Base-by-base conservation (phyloP, 1,140 invertebrate genomes). In the Tetranychus cinnabarinus region DNA sequence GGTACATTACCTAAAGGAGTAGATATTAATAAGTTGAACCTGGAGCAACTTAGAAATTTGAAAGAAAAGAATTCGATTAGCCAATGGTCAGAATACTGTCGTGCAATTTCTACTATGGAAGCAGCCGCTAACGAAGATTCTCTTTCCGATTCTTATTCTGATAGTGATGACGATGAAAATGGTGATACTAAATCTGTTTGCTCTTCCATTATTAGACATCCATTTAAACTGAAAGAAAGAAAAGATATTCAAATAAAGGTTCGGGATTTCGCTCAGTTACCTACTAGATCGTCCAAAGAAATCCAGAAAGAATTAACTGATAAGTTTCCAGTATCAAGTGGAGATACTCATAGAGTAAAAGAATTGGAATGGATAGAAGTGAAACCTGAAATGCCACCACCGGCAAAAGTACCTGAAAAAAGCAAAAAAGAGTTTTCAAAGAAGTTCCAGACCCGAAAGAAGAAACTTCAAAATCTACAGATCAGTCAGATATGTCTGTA, bases 251-350 rank as follows among this genome's bases (percentile, higher is more conserved):
- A n/a, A n/a, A n/a, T n/a, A n/a, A n/a, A n/a, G n/a, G n/a, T n/a
- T n/a, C n/a, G n/a, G n/a, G n/a, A n/a, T 31, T 57, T 61, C 56
- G 12, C 10, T 31, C 52, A 56, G 23, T 15, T 56, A 10, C 33
- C 36, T 39, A 47, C 2, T 61, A n/a, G 60, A n/a, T 45, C 60
- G 8, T 52, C 60, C 6, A 56, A 55, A 4, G 52, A 56, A 47
- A 23, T 61, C 8, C 23, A 54, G 33, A 13, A 42, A 31, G 60
- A 61, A 67, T 74, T 95, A 39, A 76, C 88, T n/a, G 77, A 88
- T 45, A 85, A 90, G 69, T 97, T 91, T 75, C 91, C 90, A 2
- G 91, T 96, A 7, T 95, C 89, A 0, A 93, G 88, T 69, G 90
- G 91, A 0, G 81, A 84, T 63, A 82, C 84, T 54, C 89, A 93